Evolutionary conservation across 1,140 invertebrate genomes (phyloP), one percentile per base, ranked within the genome.

Genomic region (Aplysia californica): DNA sequence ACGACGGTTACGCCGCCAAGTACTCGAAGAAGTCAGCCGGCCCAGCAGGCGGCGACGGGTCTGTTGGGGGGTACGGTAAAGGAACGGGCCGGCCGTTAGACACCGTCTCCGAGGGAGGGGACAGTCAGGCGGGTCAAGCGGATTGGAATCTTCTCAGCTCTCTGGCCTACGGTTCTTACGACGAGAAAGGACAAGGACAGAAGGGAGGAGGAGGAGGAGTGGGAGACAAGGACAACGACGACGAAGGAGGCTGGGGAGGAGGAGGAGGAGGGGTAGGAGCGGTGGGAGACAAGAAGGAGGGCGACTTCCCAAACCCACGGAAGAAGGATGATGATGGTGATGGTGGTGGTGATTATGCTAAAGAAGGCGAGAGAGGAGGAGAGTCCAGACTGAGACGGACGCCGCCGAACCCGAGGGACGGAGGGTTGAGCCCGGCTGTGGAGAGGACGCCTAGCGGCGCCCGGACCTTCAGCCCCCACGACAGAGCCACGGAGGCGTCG

Each of bases 81-180:
- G 31, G 44, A 50, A n/a, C 44, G 10, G n/a, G n/a, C 10, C 44
- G n/a, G n/a, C 44, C 44, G 10, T 26, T 61, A 26, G 26, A 29
- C 18, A 36, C 26, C 29, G 64, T 29, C 15, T 18, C 64, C 4
- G 15, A 36, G 26, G 26, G 26, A 18, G 18, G 36, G 10, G 36
- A 29, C 36, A 15, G 15, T 33, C 15, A 66, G 64, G 35, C 18
- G 36, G 64, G 18, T 10, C 4, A 66, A 23, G 64, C 64, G 6
- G 64, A 66, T 23, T 66, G 64, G 64, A 23, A 66, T 66, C 33
- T 66, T 10, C 33, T 66, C 3, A 66, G 64, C 31, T 66, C 75
- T n/a, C 61, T 58, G 3, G 70, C 75, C 44, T 70, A 67, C 29
- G 26, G 33, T 20, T 75, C 73, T 23, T 71, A 66, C 3, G 36